Base-by-base conservation (phyloP, 2,797 vertebrate genomes). In the Hapalemur alaotrensis region DNA sequence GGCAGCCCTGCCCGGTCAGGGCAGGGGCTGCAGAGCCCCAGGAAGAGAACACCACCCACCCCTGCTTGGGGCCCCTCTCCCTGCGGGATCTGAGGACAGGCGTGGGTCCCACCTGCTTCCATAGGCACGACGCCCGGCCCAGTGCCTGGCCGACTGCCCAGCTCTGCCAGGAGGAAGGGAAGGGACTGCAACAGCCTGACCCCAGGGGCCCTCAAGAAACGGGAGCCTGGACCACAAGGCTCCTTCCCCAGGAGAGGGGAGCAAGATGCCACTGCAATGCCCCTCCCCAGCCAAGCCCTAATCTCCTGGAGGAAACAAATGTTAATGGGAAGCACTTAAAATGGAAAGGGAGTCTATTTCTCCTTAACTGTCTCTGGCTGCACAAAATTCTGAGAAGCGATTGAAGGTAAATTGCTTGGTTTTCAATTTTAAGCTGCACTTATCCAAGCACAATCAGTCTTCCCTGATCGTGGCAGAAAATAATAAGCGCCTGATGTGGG, bases 351-450 rank as follows among this genome's bases (percentile, higher is more conserved):
- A 86, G 96, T 61, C 91, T 84, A 38, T 97, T 97, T 93, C 97
- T 96, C 94, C 90, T 85, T 89, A 93, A 97, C 95, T 89, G 91
- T 96, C 94, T 95, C 95, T 95, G 95, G 96, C 97, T 93, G 97
- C 43, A 67, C 83, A 96, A 92, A 17, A 65, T 95, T 96, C 93
- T 90, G 97, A 98, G 97, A 86, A 98, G 93, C 48, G 93, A 97
- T 96, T 92, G 97, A 96, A 97, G 97, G 95, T 97, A 98, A 98
- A 98, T 88, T 93, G 97, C 97, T 97, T 94, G 88, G 93, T 91
- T 98, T 98, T 98, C 97, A 94, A 89, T 97, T 98, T 97, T 96
- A 97, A 98, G 97, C 97, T 91, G 96, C 93, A 94, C 95, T 97
- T 98, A 96, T 95, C 93, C 97, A 96, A 98, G 98, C 78, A 57